Percentiles rank a stretch among this genome's conserved stretches.
These are phyloP conservation scores for Bolinopsis microptera DNA, from an alignment of 37 sponge, comb jelly and placozoan genomes.

Conservation along the genomic window DNA sequence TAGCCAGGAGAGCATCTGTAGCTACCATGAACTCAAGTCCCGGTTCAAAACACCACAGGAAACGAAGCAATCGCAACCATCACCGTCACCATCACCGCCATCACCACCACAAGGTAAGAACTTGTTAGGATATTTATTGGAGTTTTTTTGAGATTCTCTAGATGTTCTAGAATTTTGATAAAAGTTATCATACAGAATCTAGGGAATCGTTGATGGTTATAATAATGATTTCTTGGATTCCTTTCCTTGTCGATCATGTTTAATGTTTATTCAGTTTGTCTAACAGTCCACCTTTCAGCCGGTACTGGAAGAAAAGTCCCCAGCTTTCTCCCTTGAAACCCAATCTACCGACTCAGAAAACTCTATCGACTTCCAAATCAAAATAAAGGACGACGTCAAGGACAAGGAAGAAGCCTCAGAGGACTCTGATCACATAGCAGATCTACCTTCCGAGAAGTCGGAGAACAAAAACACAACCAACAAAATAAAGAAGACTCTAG, in stretches of 20 bases:
- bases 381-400: not conserved
- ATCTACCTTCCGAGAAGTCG: not conserved
- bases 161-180: too few species aligned
- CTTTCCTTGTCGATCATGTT: too few species aligned
- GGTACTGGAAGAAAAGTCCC: not conserved
- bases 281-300: not conserved
- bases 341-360: not conserved
- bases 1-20: slow-evolving; percentile 10
- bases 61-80: slow-evolving; percentile 22
- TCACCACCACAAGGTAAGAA: not conserved
- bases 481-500: not conserved
- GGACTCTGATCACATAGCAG: not conserved
- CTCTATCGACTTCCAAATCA: not conserved
- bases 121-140: not conserved
- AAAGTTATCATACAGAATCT: too few species aligned
- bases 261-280: too few species aligned
- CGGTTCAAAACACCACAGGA: not conserved
- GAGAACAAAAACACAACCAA: not conserved
- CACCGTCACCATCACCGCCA: slow-evolving; percentile 31
- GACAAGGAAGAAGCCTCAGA: not conserved
- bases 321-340: not conserved
- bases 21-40: slow-evolving; percentile 31
- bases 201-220: too few species aligned
- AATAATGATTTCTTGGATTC: too few species aligned
- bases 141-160: too few species aligned